These are phyloP conservation scores for Caenorhabditis macrosperma DNA, from an alignment of 2,888 invertebrate genomes.

Conservation along the genomic window DNA sequence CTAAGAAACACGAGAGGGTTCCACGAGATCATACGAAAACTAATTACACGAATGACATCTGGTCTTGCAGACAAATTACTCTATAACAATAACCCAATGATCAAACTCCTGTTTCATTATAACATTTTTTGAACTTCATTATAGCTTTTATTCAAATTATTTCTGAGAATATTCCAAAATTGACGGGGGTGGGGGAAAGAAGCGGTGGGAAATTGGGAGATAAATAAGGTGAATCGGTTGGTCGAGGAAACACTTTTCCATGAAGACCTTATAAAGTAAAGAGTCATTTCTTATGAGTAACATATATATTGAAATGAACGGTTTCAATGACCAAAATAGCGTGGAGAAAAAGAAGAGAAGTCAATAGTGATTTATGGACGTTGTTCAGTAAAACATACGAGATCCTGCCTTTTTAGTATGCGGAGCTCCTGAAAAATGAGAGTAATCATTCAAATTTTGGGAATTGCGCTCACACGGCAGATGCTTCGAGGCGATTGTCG, in stretches of 20 bases:
- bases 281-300: neutral
- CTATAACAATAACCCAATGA: too few relatives aligned
- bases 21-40: neutral
- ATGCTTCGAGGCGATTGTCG: slow-evolving; percentile 42
- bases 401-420: slow-evolving; percentile 48
- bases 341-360: neutral
- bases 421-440: slow-evolving; percentile 49
- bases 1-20: neutral
- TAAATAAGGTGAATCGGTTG: neutral
- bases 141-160: slow-evolving; percentile 26
- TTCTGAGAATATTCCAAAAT: neutral
- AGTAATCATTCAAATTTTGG: neutral
- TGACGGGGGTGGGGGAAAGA: neutral
- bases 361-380: slow-evolving; percentile 2
- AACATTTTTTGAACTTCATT: neutral
- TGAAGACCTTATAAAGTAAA: neutral
- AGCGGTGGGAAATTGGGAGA: neutral
- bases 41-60: neutral
- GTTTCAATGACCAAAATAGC: slow-evolving; percentile 34
- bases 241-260: neutral
- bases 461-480: slow-evolving; percentile 35
- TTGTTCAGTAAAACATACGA: slow-evolving; percentile 8
- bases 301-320: slow-evolving; percentile 22
- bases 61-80: neutral
- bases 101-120: too few relatives aligned